Conservation (phyloP, 2,113 vertebrate species). For the Prinia subflava region DNA sequence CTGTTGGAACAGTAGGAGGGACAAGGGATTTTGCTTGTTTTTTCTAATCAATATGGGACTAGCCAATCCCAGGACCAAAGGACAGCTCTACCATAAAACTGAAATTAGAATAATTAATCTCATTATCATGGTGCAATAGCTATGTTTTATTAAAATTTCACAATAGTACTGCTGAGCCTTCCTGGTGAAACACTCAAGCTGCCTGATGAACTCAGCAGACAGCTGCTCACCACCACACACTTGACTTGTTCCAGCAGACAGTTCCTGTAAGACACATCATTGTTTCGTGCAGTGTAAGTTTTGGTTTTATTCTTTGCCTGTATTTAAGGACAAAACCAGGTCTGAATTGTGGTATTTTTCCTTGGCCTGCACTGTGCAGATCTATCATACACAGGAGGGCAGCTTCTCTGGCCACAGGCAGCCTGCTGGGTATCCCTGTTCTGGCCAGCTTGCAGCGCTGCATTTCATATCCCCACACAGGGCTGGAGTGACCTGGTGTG, state of each 20-base stretch:
- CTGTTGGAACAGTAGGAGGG: neutral
- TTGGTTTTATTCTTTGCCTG: neutral
- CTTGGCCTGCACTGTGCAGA: neutral
- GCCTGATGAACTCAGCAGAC: neutral
- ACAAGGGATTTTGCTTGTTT: neutral
- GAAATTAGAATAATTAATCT: neutral
- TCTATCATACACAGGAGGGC: neutral
- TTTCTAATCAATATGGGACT: neutral
- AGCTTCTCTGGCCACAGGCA: neutral
- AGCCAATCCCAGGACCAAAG: neutral
- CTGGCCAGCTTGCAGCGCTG: neutral
- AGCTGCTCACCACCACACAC: neutral
- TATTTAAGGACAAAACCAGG: neutral
- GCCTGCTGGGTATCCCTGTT: rapidly evolving
- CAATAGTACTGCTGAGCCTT: neutral
- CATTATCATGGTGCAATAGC: neutral
- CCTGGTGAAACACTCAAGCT: neutral
- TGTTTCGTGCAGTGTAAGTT: neutral
- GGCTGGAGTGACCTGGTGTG: neutral
- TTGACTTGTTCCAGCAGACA: neutral
- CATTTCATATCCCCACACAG: neutral
- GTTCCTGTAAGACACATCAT: neutral
- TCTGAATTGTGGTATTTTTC: neutral
- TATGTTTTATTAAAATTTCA: neutral
- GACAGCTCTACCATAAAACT: neutral